Evolutionary conservation across 1,140 invertebrate genomes (phyloP), one percentile per base, ranked within the genome.

Genomic region (Dreissena polymorpha): DNA sequence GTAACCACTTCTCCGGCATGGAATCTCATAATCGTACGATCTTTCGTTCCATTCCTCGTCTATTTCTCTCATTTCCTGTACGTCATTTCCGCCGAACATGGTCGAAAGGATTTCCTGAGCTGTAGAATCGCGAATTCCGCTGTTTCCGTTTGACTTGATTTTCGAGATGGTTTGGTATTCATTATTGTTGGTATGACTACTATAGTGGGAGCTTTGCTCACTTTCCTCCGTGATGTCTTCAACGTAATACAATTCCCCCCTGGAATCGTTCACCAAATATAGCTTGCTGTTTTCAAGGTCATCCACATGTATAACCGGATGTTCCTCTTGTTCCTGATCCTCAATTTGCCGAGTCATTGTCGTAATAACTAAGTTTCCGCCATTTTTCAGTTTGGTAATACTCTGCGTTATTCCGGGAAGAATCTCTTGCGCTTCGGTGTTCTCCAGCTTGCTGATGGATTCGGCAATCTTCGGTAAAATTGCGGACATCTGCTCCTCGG

Each of bases 371-470:
- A 83, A 70, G 50, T 83, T 83, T 55, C 80, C 80, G 25, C 80
- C 80, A 60, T 83, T 70, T 70, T 83, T 67, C 25, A 83, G 50
- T 60, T 75, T 75, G 1, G 80, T 83, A 16, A 83, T 70, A 75
- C 72, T 83, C 60, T 83, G 80, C 12, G 80, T 83, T 55, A 83
- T 75, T 69, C 80, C 80, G 49, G 80, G 80, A 29, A 83, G 67
- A 39, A 83, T 69, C 60, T 83, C 80, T 67, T 83, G 70, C 0
- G 67, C 80, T n/a, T 83, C 68, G 21, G 63, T 49, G 25, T 49
- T 73, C 21, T 83, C 53, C 72, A 83, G 64, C 39, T 75, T 83
- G 12, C 65, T 69, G 16, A 83, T 69, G 49, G 69, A 75, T 57
- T 74, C 72, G 10, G 80, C 80, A 23, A 83, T 69, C 68, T 75